phyloP scores from a whole-genome alignment of 2,888 invertebrate genomes.

The Erebia epiphron region DNA sequence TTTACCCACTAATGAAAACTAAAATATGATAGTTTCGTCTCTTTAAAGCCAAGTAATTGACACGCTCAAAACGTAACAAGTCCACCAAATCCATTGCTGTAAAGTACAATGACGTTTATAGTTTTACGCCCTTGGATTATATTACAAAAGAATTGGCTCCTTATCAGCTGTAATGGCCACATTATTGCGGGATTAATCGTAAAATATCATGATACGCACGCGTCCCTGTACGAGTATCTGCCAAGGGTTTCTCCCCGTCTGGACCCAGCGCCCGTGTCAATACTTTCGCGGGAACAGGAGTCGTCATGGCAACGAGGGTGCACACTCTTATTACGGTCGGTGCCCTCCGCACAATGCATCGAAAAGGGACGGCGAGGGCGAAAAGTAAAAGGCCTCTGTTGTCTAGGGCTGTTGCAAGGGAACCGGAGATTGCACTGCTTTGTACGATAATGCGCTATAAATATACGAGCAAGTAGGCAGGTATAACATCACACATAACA shows the following conservation, averaged over 20 bases:
- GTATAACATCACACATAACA: constrained; percentile 3
- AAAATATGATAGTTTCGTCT: not conserved
- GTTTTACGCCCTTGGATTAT: constrained; percentile 46
- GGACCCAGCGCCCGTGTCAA: constrained; percentile 67
- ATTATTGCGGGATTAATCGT: constrained; percentile 62
- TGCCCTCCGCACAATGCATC: constrained; percentile 69
- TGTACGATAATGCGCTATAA: constrained; percentile 40
- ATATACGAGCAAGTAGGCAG: constrained; percentile 27
- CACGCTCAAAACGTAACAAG: not conserved
- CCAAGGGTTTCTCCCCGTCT: constrained; percentile 55
- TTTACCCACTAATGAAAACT: too few relatives aligned
- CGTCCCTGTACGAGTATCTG: constrained; percentile 40
- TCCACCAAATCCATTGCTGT: not conserved
- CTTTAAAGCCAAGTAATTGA: not conserved
- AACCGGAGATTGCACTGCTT: constrained; percentile 47
- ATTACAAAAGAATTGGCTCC: constrained; percentile 58
- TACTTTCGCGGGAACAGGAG: constrained; percentile 71
- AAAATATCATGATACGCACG: constrained; percentile 67
- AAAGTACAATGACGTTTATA: not conserved
- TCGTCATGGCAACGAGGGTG: constrained; percentile 76
- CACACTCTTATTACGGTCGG: constrained; percentile 65
- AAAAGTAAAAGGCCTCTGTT: constrained; percentile 58
- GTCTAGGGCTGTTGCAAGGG: constrained; percentile 67
- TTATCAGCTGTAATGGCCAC: constrained; percentile 72
- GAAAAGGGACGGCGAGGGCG: constrained; percentile 63